Percentiles rank a stretch among this genome's conserved stretches.
Evolutionary conservation across 2,888 invertebrate species (phyloP).

Genomic region (Gerris lacustris): DNA sequence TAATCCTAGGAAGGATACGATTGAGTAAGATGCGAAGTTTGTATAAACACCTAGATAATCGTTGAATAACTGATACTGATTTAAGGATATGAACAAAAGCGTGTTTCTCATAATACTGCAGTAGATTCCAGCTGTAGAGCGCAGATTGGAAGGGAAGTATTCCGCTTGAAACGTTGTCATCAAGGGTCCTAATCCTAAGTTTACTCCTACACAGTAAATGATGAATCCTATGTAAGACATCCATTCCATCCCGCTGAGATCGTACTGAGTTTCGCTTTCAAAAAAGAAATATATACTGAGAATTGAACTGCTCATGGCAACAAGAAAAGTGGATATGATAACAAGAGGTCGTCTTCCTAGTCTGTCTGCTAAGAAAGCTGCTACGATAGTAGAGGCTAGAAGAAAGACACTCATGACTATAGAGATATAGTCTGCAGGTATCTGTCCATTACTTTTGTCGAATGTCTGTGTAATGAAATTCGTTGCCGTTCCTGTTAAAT

Average conservation of each 20-base stretch:
- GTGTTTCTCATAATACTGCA: conserved; percentile 19
- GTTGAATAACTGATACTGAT: conserved; percentile 18
- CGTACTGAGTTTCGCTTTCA: conserved; percentile 16
- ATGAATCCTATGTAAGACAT: conserved; percentile 19
- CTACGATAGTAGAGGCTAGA: conserved; percentile 18
- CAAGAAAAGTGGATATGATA: conserved; percentile 20
- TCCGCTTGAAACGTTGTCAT: conserved; percentile 25
- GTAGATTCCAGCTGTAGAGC: conserved; percentile 23
- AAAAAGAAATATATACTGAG: conserved; percentile 21
- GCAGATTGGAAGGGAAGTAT: conserved; percentile 26
- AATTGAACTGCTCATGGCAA: neutral
- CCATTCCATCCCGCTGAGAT: conserved; percentile 16
- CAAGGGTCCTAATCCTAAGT: conserved; percentile 22
- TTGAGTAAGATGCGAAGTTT: conserved; percentile 18
- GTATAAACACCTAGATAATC: conserved; percentile 18
- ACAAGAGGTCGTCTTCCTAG: conserved; percentile 26
- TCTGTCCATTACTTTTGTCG: conserved; percentile 14
- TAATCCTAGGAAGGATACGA: conserved; percentile 19
- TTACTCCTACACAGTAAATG: conserved; percentile 16
- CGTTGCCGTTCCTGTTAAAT: conserved; percentile 4
- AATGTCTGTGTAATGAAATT: conserved; percentile 26
- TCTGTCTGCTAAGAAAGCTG: conserved; percentile 24
- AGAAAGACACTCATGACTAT: conserved; percentile 20
- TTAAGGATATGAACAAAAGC: conserved; percentile 15
- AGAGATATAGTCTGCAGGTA: conserved; percentile 16